A percentile compares a stretch with the other conserved stretches of the same genome.
These are phyloP conservation scores for Eupithecia exiguata DNA, from an alignment of 2,888 invertebrate species.

Conservation along the genomic window DNA sequence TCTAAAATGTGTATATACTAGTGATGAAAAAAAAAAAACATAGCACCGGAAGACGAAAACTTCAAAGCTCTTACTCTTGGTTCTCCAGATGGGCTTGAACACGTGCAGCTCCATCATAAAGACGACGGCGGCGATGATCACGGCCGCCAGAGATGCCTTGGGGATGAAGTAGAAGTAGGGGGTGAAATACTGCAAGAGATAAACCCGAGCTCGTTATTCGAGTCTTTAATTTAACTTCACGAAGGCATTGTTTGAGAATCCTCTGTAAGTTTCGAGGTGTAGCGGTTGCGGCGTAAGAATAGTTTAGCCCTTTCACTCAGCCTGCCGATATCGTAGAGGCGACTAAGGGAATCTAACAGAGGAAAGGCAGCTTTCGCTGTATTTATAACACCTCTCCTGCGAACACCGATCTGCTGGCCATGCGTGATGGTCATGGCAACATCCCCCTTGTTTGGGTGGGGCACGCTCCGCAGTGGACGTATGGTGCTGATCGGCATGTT, in stretches of 20 bases:
- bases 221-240: background rate
- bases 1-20: too few species aligned
- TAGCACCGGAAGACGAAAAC: background rate
- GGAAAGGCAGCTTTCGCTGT: background rate
- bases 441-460: background rate
- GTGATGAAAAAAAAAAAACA: too few species aligned
- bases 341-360: too few species aligned
- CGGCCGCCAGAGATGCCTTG: conserved; percentile 90
- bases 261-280: background rate
- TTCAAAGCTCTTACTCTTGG: conserved; percentile 85
- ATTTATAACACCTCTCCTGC: background rate
- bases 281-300: background rate
- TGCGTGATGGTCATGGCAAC: background rate
- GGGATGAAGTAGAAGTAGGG: conserved; percentile 93
- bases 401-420: background rate
- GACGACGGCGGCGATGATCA: conserved; percentile 93
- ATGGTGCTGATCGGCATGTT: background rate
- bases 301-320: background rate
- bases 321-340: background rate
- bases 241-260: background rate
- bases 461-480: background rate
- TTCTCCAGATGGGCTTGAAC: conserved; percentile 90
- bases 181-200: conserved; percentile 87
- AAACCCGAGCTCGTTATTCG: background rate
- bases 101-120: conserved; percentile 93